Conservation (phyloP, 2,888 invertebrate genomes). For the Perizoma affinitatum region DNA sequence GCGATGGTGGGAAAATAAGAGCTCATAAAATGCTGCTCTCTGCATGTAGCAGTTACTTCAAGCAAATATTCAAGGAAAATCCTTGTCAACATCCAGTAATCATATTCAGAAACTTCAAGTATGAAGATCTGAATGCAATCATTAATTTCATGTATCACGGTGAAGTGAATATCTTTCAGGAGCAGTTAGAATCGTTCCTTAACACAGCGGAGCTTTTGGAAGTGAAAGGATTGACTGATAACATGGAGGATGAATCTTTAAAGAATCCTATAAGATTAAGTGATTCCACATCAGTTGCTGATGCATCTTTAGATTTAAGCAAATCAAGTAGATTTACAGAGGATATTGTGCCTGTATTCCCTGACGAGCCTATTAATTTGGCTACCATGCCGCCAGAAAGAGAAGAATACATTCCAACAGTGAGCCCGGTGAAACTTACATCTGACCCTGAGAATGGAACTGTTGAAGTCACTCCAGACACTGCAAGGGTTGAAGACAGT, state of each 20-base stretch:
- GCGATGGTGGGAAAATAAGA: conserved; percentile 92
- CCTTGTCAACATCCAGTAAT: conserved; percentile 92
- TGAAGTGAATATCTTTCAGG: conserved; percentile 92
- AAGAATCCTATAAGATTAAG: conserved; percentile 61
- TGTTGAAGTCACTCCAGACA: conserved; percentile 54
- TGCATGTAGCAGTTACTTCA: conserved; percentile 93
- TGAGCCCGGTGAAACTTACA: conserved; percentile 42
- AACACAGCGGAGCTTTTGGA: conserved; percentile 90
- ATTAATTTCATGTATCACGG: conserved; percentile 93
- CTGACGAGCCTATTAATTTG: conserved; percentile 77
- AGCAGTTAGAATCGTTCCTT: conserved; percentile 90
- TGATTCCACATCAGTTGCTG: conserved; percentile 50
- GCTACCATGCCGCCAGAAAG: conserved; percentile 67
- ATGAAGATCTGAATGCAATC: conserved; percentile 90
- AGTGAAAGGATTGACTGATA: conserved; percentile 90
- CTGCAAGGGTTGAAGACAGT: conserved; percentile 52
- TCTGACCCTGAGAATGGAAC: conserved; percentile 58
- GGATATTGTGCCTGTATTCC: conserved; percentile 58
- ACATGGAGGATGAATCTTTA: conserved; percentile 72
- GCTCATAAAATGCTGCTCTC: conserved; percentile 94
- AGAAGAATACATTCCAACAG: conserved; percentile 71
- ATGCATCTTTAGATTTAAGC: conserved; percentile 70
- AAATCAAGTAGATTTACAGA: conserved; percentile 64
- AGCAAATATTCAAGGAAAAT: conserved; percentile 88
- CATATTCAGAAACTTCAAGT: conserved; percentile 91